These are phyloP conservation scores for Papilio gigon DNA, from an alignment of 2,888 invertebrate species.

Conservation along the genomic window DNA sequence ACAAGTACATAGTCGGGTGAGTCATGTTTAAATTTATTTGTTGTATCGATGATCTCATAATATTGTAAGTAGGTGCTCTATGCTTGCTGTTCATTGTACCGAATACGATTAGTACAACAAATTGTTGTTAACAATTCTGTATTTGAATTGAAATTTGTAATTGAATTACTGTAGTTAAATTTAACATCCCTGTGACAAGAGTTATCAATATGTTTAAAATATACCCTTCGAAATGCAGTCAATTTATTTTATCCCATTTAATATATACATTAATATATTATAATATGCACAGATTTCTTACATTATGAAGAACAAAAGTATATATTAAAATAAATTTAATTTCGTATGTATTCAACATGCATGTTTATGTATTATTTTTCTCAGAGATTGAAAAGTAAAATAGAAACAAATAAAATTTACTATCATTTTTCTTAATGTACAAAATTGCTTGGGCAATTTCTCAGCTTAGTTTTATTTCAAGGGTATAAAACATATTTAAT, in stretches of 20 bases:
- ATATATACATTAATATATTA: not conserved
- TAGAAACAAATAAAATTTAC: not conserved
- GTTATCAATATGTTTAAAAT: not conserved
- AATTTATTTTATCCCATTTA: not conserved
- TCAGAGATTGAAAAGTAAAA: not conserved
- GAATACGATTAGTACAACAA: conserved; percentile 33
- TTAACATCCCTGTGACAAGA: not conserved
- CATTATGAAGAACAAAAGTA: too few relatives aligned
- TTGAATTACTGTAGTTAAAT: too few relatives aligned
- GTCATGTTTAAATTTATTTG: conserved; percentile 83
- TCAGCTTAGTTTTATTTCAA: not conserved
- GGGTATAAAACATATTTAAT: not conserved
- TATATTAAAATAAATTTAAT: too few relatives aligned
- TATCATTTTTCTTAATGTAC: not conserved
- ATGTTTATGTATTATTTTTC: too few relatives aligned
- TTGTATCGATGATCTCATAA: conserved; percentile 81
- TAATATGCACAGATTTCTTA: too few relatives aligned
- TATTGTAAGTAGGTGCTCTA: conserved; percentile 52
- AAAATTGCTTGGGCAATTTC: not conserved
- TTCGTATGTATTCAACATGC: too few relatives aligned
- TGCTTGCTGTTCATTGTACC: conserved; percentile 48
- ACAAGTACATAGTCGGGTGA: conserved; percentile 76
- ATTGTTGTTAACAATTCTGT: conserved; percentile 35
- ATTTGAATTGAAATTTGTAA: too few relatives aligned
- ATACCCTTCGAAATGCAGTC: not conserved